Conservation (phyloP, 2,888 invertebrate species). For the Patella pellucida region DNA sequence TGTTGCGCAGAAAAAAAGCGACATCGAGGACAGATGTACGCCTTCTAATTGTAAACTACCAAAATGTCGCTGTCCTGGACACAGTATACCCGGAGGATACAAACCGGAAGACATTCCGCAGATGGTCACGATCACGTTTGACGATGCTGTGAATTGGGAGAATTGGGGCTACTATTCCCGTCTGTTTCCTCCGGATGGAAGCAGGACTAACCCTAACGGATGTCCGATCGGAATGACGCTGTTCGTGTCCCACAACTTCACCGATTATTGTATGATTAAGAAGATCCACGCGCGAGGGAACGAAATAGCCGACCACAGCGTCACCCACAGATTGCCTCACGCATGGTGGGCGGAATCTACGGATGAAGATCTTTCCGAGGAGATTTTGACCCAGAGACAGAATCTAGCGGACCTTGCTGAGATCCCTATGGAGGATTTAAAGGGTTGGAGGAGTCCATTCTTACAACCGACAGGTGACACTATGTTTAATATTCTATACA, state of each 20-base stretch:
- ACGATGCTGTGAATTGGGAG: constrained; percentile 58
- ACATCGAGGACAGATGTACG: constrained; percentile 22
- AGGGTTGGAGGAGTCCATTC: constrained; percentile 61
- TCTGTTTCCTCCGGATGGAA: constrained; percentile 48
- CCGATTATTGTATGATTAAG: constrained; percentile 91
- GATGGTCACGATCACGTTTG: constrained; percentile 61
- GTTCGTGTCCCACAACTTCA: constrained; percentile 99
- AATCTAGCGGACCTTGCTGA: constrained; percentile 71
- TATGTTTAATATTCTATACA: constrained; percentile 90
- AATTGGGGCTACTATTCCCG: constrained; percentile 42
- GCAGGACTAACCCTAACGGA: constrained; percentile 76
- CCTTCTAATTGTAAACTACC: constrained; percentile 44
- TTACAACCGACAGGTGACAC: constrained; percentile 70
- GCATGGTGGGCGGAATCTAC: constrained; percentile 76
- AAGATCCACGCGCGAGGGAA: constrained; percentile 56
- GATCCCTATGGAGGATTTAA: constrained; percentile 56
- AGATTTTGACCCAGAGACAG: constrained; percentile 53
- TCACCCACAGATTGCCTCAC: constrained; percentile 73
- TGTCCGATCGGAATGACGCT: constrained; percentile 89
- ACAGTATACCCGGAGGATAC: constrained; percentile 34
- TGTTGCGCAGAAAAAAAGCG: not conserved
- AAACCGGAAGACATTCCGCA: constrained; percentile 52
- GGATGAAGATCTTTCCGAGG: constrained; percentile 43
- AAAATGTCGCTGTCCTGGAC: constrained; percentile 53
- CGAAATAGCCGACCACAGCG: constrained; percentile 58